A percentile compares a stretch with the other conserved stretches of the same genome.
Conservation (phyloP, 2,888 invertebrate genomes). For the Thumatha senex region DNA sequence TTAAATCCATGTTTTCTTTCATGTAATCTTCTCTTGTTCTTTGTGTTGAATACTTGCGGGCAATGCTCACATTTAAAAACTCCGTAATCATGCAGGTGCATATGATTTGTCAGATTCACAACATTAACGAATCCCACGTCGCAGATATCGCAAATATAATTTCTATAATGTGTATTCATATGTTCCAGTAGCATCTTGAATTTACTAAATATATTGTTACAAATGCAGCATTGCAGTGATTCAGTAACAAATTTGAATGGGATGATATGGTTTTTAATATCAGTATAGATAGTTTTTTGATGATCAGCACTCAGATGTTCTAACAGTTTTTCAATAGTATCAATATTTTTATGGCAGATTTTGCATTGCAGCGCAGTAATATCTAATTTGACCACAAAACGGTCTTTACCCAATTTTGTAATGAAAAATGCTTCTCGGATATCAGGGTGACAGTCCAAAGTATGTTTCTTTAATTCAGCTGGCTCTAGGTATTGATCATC, state of each 20-base stretch:
- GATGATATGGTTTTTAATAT: conserved; percentile 49
- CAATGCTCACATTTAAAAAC: conserved; percentile 44
- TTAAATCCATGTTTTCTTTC: conserved; percentile 40
- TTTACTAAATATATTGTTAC: conserved; percentile 38
- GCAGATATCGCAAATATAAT: conserved; percentile 76
- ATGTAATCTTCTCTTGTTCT: conserved; percentile 42
- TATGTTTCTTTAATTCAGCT: conserved; percentile 50
- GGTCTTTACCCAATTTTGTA: conserved; percentile 16
- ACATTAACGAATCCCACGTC: conserved; percentile 65
- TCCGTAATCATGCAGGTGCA: conserved; percentile 53
- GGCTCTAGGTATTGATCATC: conserved; percentile 41
- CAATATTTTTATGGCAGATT: conserved; percentile 36
- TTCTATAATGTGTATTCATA: conserved; percentile 57
- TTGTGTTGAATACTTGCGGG: conserved; percentile 41
- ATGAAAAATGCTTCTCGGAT: conserved; percentile 22
- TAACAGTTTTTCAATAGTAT: conserved; percentile 36
- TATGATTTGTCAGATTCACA: conserved; percentile 32
- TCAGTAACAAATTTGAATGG: conserved; percentile 46
- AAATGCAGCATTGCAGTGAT: conserved; percentile 34
- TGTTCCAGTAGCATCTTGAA: conserved; percentile 49
- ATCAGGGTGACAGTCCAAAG: conserved; percentile 24
- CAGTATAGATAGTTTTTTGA: conserved; percentile 35
- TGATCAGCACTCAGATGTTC: conserved; percentile 45
- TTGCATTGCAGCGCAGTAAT: conserved; percentile 50
- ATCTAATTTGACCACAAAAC: conserved; percentile 50